These are phyloP conservation scores for Hirtodrosophila cameraria DNA, from an alignment of 2,888 invertebrate genomes.

Conservation along the genomic window DNA sequence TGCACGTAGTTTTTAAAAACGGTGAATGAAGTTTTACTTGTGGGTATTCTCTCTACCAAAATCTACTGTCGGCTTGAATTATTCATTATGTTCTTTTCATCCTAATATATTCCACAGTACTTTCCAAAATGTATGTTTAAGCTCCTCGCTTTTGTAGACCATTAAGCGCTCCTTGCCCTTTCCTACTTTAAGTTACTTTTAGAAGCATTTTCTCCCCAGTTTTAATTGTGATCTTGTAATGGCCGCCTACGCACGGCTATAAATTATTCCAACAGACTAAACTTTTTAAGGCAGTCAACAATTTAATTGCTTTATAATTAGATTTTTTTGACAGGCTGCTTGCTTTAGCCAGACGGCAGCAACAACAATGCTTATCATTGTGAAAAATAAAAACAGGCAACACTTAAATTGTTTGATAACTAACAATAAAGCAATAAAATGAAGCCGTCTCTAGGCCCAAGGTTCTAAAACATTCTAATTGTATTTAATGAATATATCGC, in stretches of 20 bases:
- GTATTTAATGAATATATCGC: conserved; percentile 24
- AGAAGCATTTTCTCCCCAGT: conserved; percentile 14
- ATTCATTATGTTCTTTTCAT: too few species aligned
- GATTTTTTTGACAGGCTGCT: conserved; percentile 39
- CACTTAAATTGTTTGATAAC: conserved; percentile 44
- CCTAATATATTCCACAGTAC: too few species aligned
- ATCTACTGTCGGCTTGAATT: too few species aligned
- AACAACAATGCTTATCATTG: conserved; percentile 23
- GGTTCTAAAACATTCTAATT: conserved; percentile 32
- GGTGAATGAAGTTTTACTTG: too few species aligned
- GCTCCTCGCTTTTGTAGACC: neutral
- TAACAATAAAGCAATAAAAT: conserved; percentile 25
- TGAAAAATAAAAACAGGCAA: conserved; percentile 2
- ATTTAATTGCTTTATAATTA: conserved; percentile 67
- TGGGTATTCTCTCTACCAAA: too few species aligned
- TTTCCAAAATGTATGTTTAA: too few species aligned
- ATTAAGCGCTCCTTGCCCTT: conserved; percentile 8
- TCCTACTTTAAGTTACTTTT: conserved; percentile 17
- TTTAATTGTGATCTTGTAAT: conserved; percentile 38
- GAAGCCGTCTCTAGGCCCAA: conserved; percentile 10
- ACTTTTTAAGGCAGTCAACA: conserved; percentile 43
- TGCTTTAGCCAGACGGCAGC: conserved; percentile 12
- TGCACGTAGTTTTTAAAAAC: too few species aligned
- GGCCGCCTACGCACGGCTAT: conserved; percentile 26
- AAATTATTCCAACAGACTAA: conserved; percentile 34